Conservation (phyloP, 2,888 invertebrate genomes). For the Corythucha ciliata region DNA sequence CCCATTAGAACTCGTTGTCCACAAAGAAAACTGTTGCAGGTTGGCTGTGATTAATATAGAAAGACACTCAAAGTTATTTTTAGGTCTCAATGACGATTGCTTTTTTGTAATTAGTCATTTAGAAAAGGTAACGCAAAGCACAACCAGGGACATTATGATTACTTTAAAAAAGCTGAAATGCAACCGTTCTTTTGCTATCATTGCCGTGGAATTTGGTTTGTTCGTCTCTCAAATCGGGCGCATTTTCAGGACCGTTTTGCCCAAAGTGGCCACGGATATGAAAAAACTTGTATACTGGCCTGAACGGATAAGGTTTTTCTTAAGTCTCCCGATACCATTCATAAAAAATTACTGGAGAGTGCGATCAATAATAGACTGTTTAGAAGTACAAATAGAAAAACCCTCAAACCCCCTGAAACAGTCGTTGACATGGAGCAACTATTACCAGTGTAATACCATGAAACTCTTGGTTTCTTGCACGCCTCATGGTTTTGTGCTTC, state of each 20-base stretch:
- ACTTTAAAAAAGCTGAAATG: constrained; percentile 18
- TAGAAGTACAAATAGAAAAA: constrained; percentile 37
- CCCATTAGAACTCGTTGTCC: no score
- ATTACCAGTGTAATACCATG: no score
- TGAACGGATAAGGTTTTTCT: constrained; percentile 2
- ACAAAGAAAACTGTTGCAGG: no score
- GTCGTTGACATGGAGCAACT: constrained; percentile 21
- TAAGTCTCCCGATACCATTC: constrained; percentile 22
- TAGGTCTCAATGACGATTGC: neutral
- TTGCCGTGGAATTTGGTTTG: constrained; percentile 17
- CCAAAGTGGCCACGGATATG: neutral
- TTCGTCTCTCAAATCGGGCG: neutral
- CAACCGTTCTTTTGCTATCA: constrained; percentile 7
- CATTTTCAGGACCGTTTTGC: neutral
- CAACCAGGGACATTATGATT: constrained; percentile 6
- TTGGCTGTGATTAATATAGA: no score
- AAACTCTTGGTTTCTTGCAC: no score
- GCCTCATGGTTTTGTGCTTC: no score
- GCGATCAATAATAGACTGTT: constrained; percentile 35
- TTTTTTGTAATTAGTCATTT: neutral
- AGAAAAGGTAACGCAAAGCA: neutral
- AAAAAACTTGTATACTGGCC: neutral
- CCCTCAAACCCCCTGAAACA: constrained; percentile 33
- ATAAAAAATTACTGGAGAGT: constrained; percentile 24
- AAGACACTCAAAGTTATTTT: neutral